Evolutionary conservation across 2,113 vertebrate species (phyloP), one percentile per base, ranked within the genome.

Genomic region (Nerophis lumbriciformis): DNA sequence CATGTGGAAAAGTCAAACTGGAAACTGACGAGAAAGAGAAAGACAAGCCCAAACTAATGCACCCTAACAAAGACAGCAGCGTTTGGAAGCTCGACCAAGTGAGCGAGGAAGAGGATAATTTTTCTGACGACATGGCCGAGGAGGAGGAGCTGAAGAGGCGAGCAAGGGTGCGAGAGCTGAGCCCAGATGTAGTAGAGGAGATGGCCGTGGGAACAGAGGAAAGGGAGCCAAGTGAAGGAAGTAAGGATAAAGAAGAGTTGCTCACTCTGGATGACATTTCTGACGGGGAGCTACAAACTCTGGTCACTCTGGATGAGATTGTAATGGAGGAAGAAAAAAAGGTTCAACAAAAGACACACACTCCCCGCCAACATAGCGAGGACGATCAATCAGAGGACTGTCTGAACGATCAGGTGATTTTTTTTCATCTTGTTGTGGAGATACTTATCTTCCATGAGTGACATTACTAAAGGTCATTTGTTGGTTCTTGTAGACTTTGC

Each of bases 31-130:
- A n/a, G 11, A 45, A 66, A 58, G 44, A 39, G 14, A 57, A 68
- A 14, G 14, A 37, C 2, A 13, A 15, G 39, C n/a, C 7, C 5
- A 19, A 8, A 9, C 50, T 6, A 8, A 13, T 13, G 14, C 35
- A 1, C 4, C 36, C 38, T 0, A 15, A 67, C 10, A 51, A 14
- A 38, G 36, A 67, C 0, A 14, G 8, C 1, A 66, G 61, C 66
- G 4, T 85, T 79, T 50, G 94, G 53, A 93, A 90, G 2, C 57
- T 97, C 77, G 94, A 97, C 35, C 90, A 96, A 48, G 91, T 94
- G 0, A 92, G 92, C 3, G 94, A 94, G 54, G 93, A 92, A 14
- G 94, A 96, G 71, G 93, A 93, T 0, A 75, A 79, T 8, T 55
- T 87, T 39, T 90, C 91, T 0, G 90, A 95, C 10, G 93, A 94